Evolutionary conservation across 2,888 invertebrate genomes (phyloP).

Genomic region (Acronicta leporina): DNA sequence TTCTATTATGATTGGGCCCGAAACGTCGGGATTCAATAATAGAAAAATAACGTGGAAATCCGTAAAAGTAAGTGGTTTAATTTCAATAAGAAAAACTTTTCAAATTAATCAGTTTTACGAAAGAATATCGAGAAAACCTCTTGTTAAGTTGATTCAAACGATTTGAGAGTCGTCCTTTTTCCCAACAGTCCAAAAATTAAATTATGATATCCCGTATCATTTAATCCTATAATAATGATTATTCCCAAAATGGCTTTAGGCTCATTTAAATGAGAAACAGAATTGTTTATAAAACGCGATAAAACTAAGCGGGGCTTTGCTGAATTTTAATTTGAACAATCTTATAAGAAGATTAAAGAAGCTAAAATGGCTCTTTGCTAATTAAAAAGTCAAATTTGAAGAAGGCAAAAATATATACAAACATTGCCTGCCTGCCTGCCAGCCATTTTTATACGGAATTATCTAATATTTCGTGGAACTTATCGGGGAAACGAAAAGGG

Average conservation of each 20-base stretch:
- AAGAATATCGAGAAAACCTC: too few species aligned
- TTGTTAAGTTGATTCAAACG: too few species aligned
- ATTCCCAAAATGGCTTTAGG: conserved; percentile 55
- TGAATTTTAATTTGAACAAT: conserved; percentile 82
- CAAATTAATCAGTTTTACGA: too few species aligned
- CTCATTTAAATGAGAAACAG: conserved; percentile 69
- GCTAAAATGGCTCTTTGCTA: conserved; percentile 72
- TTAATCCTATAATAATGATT: conserved; percentile 51
- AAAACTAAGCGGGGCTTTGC: conserved; percentile 72
- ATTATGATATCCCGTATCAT: conserved; percentile 30
- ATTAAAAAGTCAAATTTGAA: conserved; percentile 85
- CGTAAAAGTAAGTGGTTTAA: too few species aligned
- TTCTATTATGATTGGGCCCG: too few species aligned
- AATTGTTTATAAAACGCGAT: conserved; percentile 68
- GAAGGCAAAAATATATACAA: conserved; percentile 66
- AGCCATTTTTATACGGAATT: conserved; percentile 23
- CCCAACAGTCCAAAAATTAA: not conserved
- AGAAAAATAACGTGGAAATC: too few species aligned
- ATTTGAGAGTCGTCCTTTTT: too few species aligned
- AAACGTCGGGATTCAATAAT: too few species aligned
- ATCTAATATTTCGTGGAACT: conserved; percentile 32
- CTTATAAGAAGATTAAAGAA: conserved; percentile 82
- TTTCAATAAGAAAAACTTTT: too few species aligned
- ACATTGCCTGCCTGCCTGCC: conserved; percentile 39
- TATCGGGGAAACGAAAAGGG: conserved; percentile 16